phyloP scores from a whole-genome alignment of 2,888 invertebrate species.

The Cistogaster globosa region DNA sequence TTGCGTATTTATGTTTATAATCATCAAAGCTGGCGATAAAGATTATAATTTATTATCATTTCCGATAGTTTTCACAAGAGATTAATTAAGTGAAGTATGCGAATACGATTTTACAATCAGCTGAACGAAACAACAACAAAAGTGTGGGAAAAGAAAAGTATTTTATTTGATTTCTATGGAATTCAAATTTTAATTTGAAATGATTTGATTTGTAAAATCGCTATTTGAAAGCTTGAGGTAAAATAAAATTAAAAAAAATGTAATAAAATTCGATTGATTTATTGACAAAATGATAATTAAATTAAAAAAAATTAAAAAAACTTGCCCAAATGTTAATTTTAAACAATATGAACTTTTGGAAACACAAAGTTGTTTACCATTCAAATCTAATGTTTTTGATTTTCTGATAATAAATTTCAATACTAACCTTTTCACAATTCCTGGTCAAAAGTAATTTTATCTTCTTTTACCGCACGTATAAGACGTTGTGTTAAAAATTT shows the following conservation, averaged over 20 bases:
- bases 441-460: conserved; percentile 1
- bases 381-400: conserved; percentile 13
- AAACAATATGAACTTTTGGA: not conserved
- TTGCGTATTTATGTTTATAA: conserved; percentile 56
- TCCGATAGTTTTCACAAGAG: conserved; percentile 67
- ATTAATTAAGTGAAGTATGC: conserved; percentile 45
- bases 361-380: conserved; percentile 16
- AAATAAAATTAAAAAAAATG: not conserved
- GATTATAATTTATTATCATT: conserved; percentile 69
- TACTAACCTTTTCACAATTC: not conserved
- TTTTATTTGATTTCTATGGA: conserved; percentile 16
- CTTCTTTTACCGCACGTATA: not conserved
- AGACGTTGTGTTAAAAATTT: not conserved
- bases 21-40: conserved; percentile 69
- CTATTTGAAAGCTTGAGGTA: not conserved
- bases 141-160: conserved; percentile 64
- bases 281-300: conserved; percentile 20
- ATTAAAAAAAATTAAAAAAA: not conserved
- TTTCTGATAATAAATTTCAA: conserved; percentile 25
- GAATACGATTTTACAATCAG: conserved; percentile 37
- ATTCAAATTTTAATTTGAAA: not conserved
- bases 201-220: conserved; percentile 25
- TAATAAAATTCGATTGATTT: conserved; percentile 31
- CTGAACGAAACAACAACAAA: conserved; percentile 15
- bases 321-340: conserved; percentile 7